These are phyloP conservation scores for Selenia dentaria DNA, from an alignment of 2,888 invertebrate species.

Conservation along the genomic window DNA sequence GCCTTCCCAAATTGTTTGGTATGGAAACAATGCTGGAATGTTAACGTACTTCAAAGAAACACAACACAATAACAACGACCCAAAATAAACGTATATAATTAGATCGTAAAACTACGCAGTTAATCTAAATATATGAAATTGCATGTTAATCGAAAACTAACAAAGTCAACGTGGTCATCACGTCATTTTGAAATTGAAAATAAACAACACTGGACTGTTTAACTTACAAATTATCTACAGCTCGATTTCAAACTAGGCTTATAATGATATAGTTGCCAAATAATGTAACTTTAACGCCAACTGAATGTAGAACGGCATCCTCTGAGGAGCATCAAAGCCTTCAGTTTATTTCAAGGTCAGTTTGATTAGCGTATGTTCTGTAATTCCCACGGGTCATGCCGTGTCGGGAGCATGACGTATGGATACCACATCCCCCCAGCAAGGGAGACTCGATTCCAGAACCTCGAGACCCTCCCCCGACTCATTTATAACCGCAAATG, in stretches of 20 bases:
- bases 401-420: slow-evolving; percentile 54
- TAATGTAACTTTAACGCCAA: slow-evolving; percentile 7
- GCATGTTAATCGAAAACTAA: no score
- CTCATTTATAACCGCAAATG: slow-evolving; percentile 23
- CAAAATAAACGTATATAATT: no score
- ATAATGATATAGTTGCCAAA: neutral
- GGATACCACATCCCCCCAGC: slow-evolving; percentile 38
- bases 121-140: no score
- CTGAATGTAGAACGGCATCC: slow-evolving; percentile 15
- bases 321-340: slow-evolving; percentile 28
- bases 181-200: no score
- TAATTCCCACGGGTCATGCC: slow-evolving; percentile 41
- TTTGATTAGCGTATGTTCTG: slow-evolving; percentile 40
- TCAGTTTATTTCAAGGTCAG: slow-evolving; percentile 40
- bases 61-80: no score
- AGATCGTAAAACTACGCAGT: no score
- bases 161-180: no score
- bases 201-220: neutral
- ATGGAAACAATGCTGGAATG: no score
- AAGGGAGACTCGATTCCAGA: slow-evolving; percentile 46
- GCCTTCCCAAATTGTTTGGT: neutral
- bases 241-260: neutral
- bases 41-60: no score
- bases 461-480: slow-evolving; percentile 36
- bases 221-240: no score